These are phyloP conservation scores for Amphiura filiformis DNA, from an alignment of 35 echinoderm and acorn worm species.

Conservation along the genomic window DNA sequence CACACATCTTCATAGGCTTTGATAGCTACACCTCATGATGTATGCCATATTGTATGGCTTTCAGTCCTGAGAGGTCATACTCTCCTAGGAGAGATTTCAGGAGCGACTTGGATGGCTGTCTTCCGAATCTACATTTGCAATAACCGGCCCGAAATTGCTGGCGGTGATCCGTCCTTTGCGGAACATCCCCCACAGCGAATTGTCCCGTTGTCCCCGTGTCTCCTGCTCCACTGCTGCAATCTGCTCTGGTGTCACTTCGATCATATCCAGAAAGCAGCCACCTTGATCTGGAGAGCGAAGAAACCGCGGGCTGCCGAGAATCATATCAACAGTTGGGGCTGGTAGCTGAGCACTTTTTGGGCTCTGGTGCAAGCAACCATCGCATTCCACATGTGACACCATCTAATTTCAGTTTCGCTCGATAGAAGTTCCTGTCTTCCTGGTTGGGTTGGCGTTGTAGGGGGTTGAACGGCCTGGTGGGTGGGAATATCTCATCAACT, in stretches of 20 bases:
- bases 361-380: background rate
- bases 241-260: background rate
- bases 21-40: conserved; percentile 3
- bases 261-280: background rate
- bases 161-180: conserved; percentile 18
- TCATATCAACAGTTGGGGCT: background rate
- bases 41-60: conserved; percentile 30
- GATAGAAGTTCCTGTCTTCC: background rate
- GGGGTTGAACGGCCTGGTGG: background rate
- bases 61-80: conserved; percentile 17
- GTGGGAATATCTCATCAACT: background rate
- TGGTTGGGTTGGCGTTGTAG: background rate
- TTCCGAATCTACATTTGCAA: background rate
- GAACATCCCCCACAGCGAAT: background rate
- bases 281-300: background rate
- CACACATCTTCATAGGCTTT: background rate
- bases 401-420: background rate
- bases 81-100: background rate
- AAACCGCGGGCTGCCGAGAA: background rate
- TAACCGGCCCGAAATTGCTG: conserved; percentile 27
- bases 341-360: background rate
- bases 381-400: background rate
- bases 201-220: background rate
- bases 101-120: background rate
- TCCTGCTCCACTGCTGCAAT: background rate